phyloP scores from a whole-genome alignment of 2,113 vertebrate species.

The Lates calcarifer region DNA sequence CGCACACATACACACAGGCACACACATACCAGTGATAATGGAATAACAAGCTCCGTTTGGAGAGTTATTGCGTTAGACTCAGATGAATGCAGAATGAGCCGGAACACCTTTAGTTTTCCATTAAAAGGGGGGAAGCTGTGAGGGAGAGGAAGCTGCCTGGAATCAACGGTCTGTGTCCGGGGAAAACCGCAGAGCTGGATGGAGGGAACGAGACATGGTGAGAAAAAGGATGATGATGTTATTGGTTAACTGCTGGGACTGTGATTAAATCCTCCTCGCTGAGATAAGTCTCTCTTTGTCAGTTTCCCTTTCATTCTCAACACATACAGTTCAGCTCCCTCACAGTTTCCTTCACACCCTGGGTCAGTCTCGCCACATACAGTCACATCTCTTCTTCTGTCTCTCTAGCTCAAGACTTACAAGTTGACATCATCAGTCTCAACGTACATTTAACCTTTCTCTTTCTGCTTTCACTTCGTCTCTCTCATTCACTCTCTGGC shows the following conservation, averaged over 20 bases:
- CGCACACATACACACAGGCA: slow-evolving; percentile 8
- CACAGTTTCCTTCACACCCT: slow-evolving; percentile 21
- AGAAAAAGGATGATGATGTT: slow-evolving; percentile 61
- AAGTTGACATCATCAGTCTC: slow-evolving; percentile 38
- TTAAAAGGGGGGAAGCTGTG: slow-evolving; percentile 51
- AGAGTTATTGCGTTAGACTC: slow-evolving; percentile 58
- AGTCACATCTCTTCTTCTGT: slow-evolving; percentile 5
- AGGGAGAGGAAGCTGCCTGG: slow-evolving; percentile 42
- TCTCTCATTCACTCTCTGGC: slow-evolving; percentile 3
- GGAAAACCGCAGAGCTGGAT: slow-evolving; percentile 53
- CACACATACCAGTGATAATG: slow-evolving; percentile 48
- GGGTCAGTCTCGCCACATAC: slow-evolving; percentile 21
- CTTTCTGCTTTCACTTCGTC: not conserved
- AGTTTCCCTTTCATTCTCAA: slow-evolving; percentile 29
- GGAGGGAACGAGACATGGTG: slow-evolving; percentile 38
- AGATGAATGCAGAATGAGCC: slow-evolving; percentile 66
- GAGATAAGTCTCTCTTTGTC: slow-evolving; percentile 44
- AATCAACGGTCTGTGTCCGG: slow-evolving; percentile 62
- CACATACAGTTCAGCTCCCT: slow-evolving; percentile 32
- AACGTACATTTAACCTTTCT: slow-evolving; percentile 38
- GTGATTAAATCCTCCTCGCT: slow-evolving; percentile 68
- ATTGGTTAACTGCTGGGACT: slow-evolving; percentile 67
- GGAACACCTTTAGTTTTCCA: slow-evolving; percentile 77
- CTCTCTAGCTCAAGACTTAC: not conserved
- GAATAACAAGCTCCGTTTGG: slow-evolving; percentile 65